Evolutionary conservation across 2,797 vertebrate genomes (phyloP), one percentile per base, ranked within the genome.

Genomic region (Typhlichthys eigenmanni): DNA sequence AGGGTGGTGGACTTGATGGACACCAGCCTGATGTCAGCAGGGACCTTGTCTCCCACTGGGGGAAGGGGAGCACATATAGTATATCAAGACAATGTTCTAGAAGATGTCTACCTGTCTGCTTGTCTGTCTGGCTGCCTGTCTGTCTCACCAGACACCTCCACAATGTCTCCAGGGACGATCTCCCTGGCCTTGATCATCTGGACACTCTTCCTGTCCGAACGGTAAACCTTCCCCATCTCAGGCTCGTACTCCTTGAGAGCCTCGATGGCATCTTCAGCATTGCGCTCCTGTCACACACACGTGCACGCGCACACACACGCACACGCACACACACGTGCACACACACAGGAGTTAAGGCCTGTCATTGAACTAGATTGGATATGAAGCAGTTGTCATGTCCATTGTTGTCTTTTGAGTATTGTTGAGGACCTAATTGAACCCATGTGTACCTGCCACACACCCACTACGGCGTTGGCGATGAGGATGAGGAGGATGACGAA

Each of bases 401-500:
- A 38, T 38, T 38, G 34, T 38, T 38, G 34, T 8, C 34, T 38
- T 6, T 9, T 38, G 34, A 38, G 34, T 38, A 38, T 38, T 3
- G 8, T 38, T 9, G 34, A 38, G 34, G 8, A 38, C 34, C 34
- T 38, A 38, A 38, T 38, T 6, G 34, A 38, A 38, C 16, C n/a
- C n/a, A 8, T 1, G 13, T 54, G 72, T 85, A 95, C 96, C 95
- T 96, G 96, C 95, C 96, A 97, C 47, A 97, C 96, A 47, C 96
- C 96, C 4, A 97, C 96, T 1, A 97, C 68, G 0, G 96, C 96
- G 0, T 97, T 97, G 72, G 96, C 96, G 45, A 97, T 94, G 76
- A 97, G 94, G 88, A 97, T 97, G 78, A 97, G 87, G 71, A 97
- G 92, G 85, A 97, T 96, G 86, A 97, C 96, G 51, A 97, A 94